phyloP scores from a whole-genome alignment of 2,797 vertebrate species.

The Lacerta agilis region DNA sequence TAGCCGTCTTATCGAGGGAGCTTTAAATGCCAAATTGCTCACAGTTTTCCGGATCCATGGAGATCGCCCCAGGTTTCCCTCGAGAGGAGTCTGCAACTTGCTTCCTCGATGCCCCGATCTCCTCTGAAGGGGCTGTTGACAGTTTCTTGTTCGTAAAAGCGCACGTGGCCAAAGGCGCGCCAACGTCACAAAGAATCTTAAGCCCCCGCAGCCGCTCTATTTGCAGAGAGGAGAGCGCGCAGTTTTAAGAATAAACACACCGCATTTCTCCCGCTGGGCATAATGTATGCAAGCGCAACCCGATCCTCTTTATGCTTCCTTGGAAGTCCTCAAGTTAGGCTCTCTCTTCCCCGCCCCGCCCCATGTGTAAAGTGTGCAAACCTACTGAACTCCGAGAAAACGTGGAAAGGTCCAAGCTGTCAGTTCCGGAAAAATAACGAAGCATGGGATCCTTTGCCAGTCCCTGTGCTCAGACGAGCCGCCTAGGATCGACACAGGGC shows the following conservation, averaged over 20 bases:
- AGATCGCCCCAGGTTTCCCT: not conserved
- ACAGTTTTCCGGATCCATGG: slow-evolving; percentile 11
- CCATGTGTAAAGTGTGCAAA: no score
- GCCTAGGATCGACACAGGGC: no score
- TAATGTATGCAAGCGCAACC: not conserved
- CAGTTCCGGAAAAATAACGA: no score
- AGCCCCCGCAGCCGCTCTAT: not conserved
- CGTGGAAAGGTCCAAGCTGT: no score
- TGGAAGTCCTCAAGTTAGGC: no score
- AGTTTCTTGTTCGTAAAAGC: not conserved
- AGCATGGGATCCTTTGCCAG: no score
- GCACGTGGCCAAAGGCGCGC: not conserved
- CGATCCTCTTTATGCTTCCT: no score
- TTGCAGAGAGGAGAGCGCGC: no score
- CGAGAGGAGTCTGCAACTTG: not conserved
- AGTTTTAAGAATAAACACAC: not conserved
- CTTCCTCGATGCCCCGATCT: not conserved
- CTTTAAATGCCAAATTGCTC: not conserved
- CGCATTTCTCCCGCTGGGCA: not conserved
- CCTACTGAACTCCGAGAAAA: no score
- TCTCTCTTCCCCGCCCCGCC: no score
- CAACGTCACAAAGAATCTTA: slow-evolving; percentile 13
- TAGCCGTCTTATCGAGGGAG: not conserved
- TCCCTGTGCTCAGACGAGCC: no score
- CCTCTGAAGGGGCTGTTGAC: not conserved